phyloP scores from a whole-genome alignment of 2,797 vertebrate species.

The Garrulus glandarius region DNA sequence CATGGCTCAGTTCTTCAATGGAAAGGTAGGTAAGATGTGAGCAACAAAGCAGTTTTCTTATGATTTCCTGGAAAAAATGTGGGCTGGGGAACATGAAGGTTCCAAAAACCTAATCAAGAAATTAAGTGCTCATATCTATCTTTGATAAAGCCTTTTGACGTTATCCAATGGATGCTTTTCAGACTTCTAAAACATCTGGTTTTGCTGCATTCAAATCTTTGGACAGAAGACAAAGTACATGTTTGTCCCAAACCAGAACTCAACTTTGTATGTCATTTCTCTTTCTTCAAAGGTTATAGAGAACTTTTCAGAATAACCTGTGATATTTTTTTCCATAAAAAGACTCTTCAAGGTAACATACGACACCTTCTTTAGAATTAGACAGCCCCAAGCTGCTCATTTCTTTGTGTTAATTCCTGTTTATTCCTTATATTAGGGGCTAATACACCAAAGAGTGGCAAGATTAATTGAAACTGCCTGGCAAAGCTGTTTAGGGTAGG shows the following conservation, averaged over 20 bases:
- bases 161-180: not conserved
- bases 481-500: not conserved
- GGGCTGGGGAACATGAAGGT: not conserved
- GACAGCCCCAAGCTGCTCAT: not conserved
- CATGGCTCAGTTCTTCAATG: not conserved
- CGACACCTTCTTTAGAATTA: not conserved
- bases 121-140: not conserved
- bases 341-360: not conserved
- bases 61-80: not conserved
- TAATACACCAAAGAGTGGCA: not conserved
- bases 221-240: not conserved
- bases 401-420: not conserved
- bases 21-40: not conserved
- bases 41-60: not conserved
- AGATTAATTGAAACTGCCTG: constrained; percentile 22
- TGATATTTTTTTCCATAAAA: not conserved
- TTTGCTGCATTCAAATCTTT: not conserved
- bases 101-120: not conserved
- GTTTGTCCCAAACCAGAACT: not conserved
- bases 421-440: not conserved
- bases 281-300: not conserved
- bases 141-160: not conserved
- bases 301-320: not conserved
- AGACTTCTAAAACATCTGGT: not conserved
- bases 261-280: not conserved